phyloP scores from a whole-genome alignment of 2,797 vertebrate species.

The Falco biarmicus region DNA sequence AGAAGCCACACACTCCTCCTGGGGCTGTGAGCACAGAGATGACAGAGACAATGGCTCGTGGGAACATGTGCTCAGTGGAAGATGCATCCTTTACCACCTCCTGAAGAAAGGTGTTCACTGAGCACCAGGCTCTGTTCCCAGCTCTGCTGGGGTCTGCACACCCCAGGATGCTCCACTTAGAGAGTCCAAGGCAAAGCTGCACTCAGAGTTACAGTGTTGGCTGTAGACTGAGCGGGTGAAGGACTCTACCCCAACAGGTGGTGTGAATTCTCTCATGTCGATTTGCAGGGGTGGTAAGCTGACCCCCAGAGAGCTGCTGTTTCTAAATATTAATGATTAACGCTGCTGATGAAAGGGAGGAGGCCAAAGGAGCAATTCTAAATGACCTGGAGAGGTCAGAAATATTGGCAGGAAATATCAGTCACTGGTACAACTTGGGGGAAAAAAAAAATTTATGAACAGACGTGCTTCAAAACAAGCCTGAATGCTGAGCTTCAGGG shows the following conservation, averaged over 20 bases:
- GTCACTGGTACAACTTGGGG: not conserved
- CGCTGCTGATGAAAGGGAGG: not conserved
- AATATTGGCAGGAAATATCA: not conserved
- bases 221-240: not conserved
- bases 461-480: not conserved
- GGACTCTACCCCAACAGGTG: not conserved
- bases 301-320: not conserved
- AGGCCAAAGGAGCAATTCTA: not conserved
- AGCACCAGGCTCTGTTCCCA: not conserved
- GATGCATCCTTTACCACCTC: not conserved
- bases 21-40: not conserved
- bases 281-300: not conserved
- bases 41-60: fast-evolving
- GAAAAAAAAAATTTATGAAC: not conserved
- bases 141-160: not conserved
- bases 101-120: not conserved
- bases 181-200: not conserved
- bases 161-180: not conserved
- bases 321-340: not conserved
- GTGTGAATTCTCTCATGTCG: not conserved
- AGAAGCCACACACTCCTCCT: not conserved
- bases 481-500: not conserved
- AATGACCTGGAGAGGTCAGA: not conserved
- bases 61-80: not conserved
- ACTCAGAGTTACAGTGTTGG: not conserved